These are phyloP conservation scores for Danaus chrysippus DNA, from an alignment of 2,888 invertebrate species.

Conservation along the genomic window DNA sequence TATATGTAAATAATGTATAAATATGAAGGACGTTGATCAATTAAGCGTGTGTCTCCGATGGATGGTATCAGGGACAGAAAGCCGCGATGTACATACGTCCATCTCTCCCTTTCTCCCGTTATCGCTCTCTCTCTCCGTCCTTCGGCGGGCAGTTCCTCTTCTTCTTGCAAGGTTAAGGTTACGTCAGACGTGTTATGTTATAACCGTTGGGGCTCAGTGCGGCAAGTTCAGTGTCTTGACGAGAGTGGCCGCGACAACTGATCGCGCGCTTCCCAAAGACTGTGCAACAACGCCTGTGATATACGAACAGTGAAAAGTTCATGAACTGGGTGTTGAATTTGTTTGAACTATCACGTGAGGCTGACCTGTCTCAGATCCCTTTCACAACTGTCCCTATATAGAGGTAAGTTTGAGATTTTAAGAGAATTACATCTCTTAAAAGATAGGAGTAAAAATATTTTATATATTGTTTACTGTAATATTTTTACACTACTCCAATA, in stretches of 20 bases:
- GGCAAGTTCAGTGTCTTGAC: conserved; percentile 78
- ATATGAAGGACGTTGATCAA: conserved; percentile 24
- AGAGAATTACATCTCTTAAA: conserved; percentile 10
- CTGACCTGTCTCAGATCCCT: conserved; percentile 42
- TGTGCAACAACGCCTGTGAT: conserved; percentile 69
- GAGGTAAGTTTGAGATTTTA: conserved; percentile 53
- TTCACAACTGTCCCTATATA: conserved; percentile 38
- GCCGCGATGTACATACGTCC: conserved; percentile 38
- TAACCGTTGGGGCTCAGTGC: conserved; percentile 77
- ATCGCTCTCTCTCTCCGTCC: conserved; percentile 77
- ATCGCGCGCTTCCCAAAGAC: conserved; percentile 63
- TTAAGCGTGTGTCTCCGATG: conserved; percentile 16
- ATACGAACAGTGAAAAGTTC: conserved; percentile 76
- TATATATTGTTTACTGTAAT: conserved; percentile 12
- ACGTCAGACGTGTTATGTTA: conserved; percentile 80
- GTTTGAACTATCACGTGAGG: conserved; percentile 71
- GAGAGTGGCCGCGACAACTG: conserved; percentile 76
- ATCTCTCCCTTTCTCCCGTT: conserved; percentile 76
- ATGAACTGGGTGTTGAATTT: conserved; percentile 75
- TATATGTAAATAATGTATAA: conserved; percentile 20
- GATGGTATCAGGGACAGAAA: conserved; percentile 30
- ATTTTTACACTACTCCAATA: conserved; percentile 21
- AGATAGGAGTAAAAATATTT: background rate
- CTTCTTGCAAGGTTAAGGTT: conserved; percentile 80
- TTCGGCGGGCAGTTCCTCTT: conserved; percentile 76